phyloP scores from a whole-genome alignment of 2,888 invertebrate species.

The Watsonalla binaria region DNA sequence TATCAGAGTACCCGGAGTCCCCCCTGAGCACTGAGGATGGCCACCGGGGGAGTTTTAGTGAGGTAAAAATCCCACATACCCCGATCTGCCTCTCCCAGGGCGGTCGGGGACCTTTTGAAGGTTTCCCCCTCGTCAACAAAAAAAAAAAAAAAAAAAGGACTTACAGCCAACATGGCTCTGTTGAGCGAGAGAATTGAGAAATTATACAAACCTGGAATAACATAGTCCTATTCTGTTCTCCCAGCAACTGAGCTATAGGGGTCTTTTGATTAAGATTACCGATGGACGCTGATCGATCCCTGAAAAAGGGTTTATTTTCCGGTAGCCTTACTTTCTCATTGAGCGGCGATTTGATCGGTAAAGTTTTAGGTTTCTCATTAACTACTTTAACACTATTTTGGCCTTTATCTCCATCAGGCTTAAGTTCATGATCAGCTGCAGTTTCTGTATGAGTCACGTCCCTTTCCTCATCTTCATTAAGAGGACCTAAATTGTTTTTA shows the following conservation, averaged over 20 bases:
- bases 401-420: slow-evolving; percentile 8
- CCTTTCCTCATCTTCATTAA: slow-evolving; percentile 64
- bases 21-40: too few relatives aligned
- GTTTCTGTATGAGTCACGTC: slow-evolving; percentile 36
- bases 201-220: slow-evolving; percentile 83
- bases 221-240: slow-evolving; percentile 95
- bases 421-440: slow-evolving; percentile 11
- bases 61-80: too few relatives aligned
- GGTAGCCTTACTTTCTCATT: slow-evolving; percentile 24
- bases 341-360: slow-evolving; percentile 1
- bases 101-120: too few relatives aligned
- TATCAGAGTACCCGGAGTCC: too few relatives aligned
- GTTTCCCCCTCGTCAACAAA: too few relatives aligned
- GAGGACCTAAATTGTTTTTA: slow-evolving; percentile 59
- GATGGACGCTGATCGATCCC: slow-evolving; percentile 81
- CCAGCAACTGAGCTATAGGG: slow-evolving; percentile 64
- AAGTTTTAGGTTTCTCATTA: slow-evolving; percentile 28
- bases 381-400: slow-evolving; percentile 18
- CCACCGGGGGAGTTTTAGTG: too few relatives aligned
- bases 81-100: too few relatives aligned
- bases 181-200: neutral
- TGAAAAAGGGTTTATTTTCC: slow-evolving; percentile 64
- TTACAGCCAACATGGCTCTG: neutral
- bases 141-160: too few relatives aligned
- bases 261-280: slow-evolving; percentile 76